Evolutionary conservation across 2,797 vertebrate species (phyloP), one percentile per base, ranked within the genome.

Genomic region (Trichosurus vulpecula): DNA sequence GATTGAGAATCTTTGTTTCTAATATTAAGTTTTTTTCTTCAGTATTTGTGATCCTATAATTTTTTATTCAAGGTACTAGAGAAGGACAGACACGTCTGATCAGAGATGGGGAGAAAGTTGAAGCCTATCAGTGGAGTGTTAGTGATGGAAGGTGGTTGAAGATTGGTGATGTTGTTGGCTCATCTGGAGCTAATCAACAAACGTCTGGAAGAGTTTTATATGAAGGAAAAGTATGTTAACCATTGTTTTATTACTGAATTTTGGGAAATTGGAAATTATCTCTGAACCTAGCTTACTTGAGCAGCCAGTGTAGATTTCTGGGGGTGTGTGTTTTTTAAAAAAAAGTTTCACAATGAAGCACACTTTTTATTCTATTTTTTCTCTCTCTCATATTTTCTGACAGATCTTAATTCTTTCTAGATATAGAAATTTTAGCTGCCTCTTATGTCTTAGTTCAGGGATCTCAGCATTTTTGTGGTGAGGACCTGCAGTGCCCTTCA

Each of bases 41-140:
- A 30, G 52, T 95, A 87, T 58, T 41, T 96, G 95, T 97, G 89
- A 96, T 93, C 95, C 54, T 95, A 92, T 90, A 61, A 41, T 93
- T 94, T n/a, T 74, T 94, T 0, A 94, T 96, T 98, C 30, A 97
- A 99, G 99, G 99, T 92, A 99, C 99, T 97, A 99, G 99, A 92
- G 99, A 99, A 91, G 99, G 99, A 92, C 99, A 99, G 98, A 99
- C 99, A 0, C 99, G 99, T 31, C 98, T 99, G 66, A 99, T 99
- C 96, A 99, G 99, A 98, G 99, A 99, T 19, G 99, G 97, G 35
- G 98, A 99, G 91, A 99, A 99, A 97, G 99, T 99, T 74, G 99
- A 99, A 99, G 99, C 99, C 0, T 99, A 99, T 98, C 99, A 99
- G 94, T 99, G 99, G 99, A 99, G 99, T 47, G 97, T 99, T 96